These are phyloP conservation scores for Scrobipalpa costella DNA, from an alignment of 2,888 invertebrate genomes.

Conservation along the genomic window DNA sequence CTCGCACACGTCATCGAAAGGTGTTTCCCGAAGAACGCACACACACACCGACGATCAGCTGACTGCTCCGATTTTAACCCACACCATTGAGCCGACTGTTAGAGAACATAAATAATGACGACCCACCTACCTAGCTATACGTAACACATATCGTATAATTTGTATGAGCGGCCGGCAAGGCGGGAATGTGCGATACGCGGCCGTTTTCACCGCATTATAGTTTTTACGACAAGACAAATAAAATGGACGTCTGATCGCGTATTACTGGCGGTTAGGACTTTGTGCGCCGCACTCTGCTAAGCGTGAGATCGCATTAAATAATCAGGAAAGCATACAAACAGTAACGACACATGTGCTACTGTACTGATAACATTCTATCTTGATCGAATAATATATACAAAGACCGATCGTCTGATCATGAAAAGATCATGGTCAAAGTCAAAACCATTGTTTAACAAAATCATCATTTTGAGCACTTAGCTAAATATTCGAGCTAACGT, in stretches of 20 bases:
- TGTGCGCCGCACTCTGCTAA: conserved; percentile 45
- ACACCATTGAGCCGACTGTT: conserved; percentile 76
- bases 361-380: conserved; percentile 35
- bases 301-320: conserved; percentile 74
- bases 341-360: conserved; percentile 54
- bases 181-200: conserved; percentile 72
- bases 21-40: conserved; percentile 81
- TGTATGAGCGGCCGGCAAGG: conserved; percentile 71
- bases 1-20: conserved; percentile 80
- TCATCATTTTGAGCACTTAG: too few relatives aligned
- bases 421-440: background rate
- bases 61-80: conserved; percentile 81
- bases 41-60: conserved; percentile 71
- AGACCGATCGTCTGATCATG: background rate
- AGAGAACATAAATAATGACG: conserved; percentile 82
- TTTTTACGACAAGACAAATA: conserved; percentile 65
- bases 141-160: conserved; percentile 77
- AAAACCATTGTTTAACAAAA: too few relatives aligned
- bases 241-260: conserved; percentile 56
- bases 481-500: too few relatives aligned
- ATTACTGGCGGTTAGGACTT: conserved; percentile 60
- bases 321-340: conserved; percentile 66
- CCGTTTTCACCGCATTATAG: conserved; percentile 64
- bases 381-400: background rate
- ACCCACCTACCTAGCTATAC: conserved; percentile 77